Evolutionary conservation across 2,113 vertebrate genomes (phyloP).

Genomic region (Cisticola juncidis): DNA sequence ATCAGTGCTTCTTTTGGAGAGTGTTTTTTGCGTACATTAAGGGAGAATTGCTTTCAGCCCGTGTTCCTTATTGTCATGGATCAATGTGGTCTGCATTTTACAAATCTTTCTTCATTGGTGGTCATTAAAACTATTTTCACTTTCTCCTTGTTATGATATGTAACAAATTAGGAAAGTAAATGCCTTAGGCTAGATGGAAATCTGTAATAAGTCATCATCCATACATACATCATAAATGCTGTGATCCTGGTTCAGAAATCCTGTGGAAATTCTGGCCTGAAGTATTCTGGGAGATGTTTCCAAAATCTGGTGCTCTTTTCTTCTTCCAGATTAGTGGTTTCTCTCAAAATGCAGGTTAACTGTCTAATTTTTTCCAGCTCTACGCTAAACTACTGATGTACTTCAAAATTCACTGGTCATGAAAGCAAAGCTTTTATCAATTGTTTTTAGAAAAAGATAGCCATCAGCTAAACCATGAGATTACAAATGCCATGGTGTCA

Average conservation of each 20-base stretch:
- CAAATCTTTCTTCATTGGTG: neutral
- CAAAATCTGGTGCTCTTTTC: conserved; percentile 9
- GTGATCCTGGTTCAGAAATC: neutral
- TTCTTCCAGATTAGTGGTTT: conserved; percentile 30
- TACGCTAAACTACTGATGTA: neutral
- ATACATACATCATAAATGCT: neutral
- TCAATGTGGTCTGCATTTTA: neutral
- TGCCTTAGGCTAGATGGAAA: conserved; percentile 16
- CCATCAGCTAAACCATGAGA: neutral
- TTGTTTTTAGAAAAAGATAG: neutral
- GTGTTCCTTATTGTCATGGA: neutral
- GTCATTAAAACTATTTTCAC: conserved; percentile 8
- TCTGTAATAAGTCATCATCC: conserved; percentile 1
- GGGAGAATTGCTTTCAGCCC: neutral
- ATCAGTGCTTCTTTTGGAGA: neutral
- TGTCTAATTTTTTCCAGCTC: neutral
- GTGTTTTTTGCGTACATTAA: neutral
- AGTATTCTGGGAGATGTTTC: conserved; percentile 6
- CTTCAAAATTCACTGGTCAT: neutral
- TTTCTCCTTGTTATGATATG: conserved; percentile 15
- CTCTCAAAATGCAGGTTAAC: neutral
- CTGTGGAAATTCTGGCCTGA: conserved; percentile 2
- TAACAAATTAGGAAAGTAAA: conserved; percentile 7
- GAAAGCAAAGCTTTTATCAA: neutral
- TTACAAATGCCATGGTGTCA: neutral